Base-by-base conservation (phyloP, 2,113 vertebrate species). In the Vombatus ursinus region DNA sequence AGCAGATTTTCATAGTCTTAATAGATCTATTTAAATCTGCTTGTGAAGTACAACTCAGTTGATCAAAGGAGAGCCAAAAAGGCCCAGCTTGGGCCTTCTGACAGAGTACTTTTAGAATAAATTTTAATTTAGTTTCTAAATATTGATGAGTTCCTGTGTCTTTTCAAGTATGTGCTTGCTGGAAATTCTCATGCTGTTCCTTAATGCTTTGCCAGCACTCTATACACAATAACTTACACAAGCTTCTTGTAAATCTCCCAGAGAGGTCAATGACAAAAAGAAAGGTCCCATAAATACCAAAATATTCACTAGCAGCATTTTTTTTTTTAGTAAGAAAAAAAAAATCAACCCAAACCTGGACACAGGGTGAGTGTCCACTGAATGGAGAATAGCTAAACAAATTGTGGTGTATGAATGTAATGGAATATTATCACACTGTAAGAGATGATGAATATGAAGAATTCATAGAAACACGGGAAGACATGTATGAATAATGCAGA, bases 61-160 rank as follows among this genome's bases (percentile, higher is more conserved):
- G 68, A 44, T 84, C 2, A 22, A 77, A 77, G 37, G 6, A 77
- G 61, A 77, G 14, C 37, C 68, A 84, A 84, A 44, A 19, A 84
- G 68, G 16, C 16, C n/a, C n/a, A 44, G n/a, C 37, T 77, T 77
- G 14, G n/a, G 28, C 25, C 10, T 90, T 90, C 49, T 50, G 25
- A 90, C 90, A 90, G 90, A 50, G 49, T 2, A 50, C 90, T 90
- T 49, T 48, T 25, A 50, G 47, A 48, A 48, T 90, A 50, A 90
- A 50, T 48, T 90, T 90, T 90, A 90, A 90, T 90, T 50, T 90
- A 90, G 47, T 90, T 90, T 90, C 90, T 49, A 90, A 90, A 90
- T 90, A 90, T 90, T 50, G 49, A 90, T 90, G 90, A 50, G 49
- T 90, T 90, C 26, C 49, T 50, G 10, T 48, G 90, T 48, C 49